These are phyloP conservation scores for Microtus richardsoni DNA, from an alignment of 2,113 vertebrate species.

Conservation along the genomic window DNA sequence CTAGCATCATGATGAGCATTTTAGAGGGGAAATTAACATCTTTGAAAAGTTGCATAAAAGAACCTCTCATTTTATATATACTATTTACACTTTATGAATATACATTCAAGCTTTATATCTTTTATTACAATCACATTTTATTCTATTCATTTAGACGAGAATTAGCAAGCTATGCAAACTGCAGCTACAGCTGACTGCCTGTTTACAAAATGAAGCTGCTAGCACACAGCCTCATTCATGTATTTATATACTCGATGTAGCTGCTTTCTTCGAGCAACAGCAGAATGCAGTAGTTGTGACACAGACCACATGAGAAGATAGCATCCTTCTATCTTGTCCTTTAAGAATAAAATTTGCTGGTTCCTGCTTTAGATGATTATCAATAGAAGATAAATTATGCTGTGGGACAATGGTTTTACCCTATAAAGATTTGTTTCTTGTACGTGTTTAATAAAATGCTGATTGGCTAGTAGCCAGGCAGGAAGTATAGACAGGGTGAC, in stretches of 20 bases:
- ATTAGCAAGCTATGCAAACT: not conserved
- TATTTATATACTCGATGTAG: not conserved
- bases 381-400: not conserved
- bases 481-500: too few relatives aligned
- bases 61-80: not conserved
- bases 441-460: too few relatives aligned
- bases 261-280: not conserved
- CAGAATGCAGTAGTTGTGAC: not conserved
- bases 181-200: not conserved
- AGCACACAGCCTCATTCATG: not conserved
- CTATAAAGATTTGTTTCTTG: too few relatives aligned
- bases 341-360: not conserved
- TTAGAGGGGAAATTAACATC: conserved; percentile 11
- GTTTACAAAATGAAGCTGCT: not conserved
- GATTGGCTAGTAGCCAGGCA: too few relatives aligned
- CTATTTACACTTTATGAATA: conserved; percentile 21
- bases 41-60: not conserved
- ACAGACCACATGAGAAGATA: not conserved
- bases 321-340: not conserved
- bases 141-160: not conserved
- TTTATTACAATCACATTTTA: conserved; percentile 30
- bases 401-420: too few relatives aligned
- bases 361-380: not conserved
- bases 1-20: conserved; percentile 23
- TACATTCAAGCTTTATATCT: not conserved